phyloP scores from a whole-genome alignment of 2,888 invertebrate genomes.

The Adela reaumurella region DNA sequence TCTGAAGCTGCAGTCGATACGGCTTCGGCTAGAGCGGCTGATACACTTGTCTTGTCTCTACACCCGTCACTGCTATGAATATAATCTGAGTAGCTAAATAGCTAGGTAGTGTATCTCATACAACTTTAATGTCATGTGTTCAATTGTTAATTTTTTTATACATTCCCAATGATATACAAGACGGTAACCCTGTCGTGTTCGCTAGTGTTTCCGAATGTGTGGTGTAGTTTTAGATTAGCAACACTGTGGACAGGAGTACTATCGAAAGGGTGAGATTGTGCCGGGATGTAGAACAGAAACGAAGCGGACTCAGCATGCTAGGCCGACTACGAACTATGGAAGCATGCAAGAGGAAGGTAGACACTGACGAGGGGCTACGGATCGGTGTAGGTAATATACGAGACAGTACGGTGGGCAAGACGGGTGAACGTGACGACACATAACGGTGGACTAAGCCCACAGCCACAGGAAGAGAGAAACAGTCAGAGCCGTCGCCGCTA shows the following conservation, averaged over 20 bases:
- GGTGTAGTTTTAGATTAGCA: too few relatives aligned
- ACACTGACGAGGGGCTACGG: background rate
- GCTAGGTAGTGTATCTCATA: too few relatives aligned
- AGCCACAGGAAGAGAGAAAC: slow-evolving; percentile 59
- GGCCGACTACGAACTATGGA: background rate
- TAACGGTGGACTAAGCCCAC: slow-evolving; percentile 43
- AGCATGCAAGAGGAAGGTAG: background rate
- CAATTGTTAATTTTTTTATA: too few relatives aligned
- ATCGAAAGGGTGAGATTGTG: background rate
- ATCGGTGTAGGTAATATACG: background rate
- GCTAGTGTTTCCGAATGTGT: too few relatives aligned
- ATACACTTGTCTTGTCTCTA: background rate
- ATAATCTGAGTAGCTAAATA: too few relatives aligned
- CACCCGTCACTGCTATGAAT: background rate
- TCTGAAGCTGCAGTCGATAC: too few relatives aligned
- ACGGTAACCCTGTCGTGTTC: too few relatives aligned
- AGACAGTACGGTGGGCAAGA: background rate
- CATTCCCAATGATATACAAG: too few relatives aligned
- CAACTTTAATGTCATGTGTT: too few relatives aligned
- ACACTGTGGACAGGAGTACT: too few relatives aligned
- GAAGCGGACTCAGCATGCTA: background rate
- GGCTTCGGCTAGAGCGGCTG: background rate
- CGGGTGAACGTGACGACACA: background rate
- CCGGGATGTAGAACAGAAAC: background rate
- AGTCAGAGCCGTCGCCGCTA: slow-evolving; percentile 56